Conservation (phyloP, 2,113 vertebrate species). For the Indicator indicator region DNA sequence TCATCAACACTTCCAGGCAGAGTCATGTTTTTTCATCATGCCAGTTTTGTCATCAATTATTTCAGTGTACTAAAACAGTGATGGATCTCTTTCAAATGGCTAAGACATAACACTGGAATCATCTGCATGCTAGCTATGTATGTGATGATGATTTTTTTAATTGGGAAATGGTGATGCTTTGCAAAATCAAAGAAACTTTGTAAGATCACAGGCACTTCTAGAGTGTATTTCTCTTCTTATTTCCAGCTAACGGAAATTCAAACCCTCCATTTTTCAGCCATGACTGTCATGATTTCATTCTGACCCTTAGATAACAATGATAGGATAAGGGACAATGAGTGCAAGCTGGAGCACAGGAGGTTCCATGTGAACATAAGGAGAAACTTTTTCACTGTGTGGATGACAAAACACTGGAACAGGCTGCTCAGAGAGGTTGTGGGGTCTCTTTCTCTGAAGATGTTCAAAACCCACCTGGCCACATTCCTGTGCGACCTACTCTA, state of each 20-base stretch:
- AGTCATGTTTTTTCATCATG: neutral
- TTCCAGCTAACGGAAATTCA: neutral
- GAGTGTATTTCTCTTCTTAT: neutral
- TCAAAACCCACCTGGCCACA: too few species aligned
- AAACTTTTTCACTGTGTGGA: too few species aligned
- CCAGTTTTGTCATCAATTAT: neutral
- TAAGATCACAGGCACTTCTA: neutral
- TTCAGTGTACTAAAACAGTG: neutral
- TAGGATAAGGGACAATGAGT: too few species aligned
- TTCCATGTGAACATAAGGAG: too few species aligned
- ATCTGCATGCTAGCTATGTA: neutral
- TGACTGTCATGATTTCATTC: neutral
- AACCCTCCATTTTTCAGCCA: neutral
- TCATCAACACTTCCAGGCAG: neutral
- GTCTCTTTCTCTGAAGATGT: too few species aligned
- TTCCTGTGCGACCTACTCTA: too few species aligned
- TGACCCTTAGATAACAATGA: slow-evolving; percentile 37
- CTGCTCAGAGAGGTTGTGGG: too few species aligned
- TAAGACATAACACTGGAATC: neutral
- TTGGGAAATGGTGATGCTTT: neutral
- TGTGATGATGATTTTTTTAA: neutral
- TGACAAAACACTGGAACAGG: too few species aligned
- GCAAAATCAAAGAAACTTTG: neutral
- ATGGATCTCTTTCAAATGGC: neutral
- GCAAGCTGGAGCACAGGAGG: too few species aligned